A percentile compares a stretch with the other conserved stretches of the same genome.
These are phyloP conservation scores for Elgaria multicarinata DNA, from an alignment of 2,113 vertebrate genomes.

Conservation along the genomic window DNA sequence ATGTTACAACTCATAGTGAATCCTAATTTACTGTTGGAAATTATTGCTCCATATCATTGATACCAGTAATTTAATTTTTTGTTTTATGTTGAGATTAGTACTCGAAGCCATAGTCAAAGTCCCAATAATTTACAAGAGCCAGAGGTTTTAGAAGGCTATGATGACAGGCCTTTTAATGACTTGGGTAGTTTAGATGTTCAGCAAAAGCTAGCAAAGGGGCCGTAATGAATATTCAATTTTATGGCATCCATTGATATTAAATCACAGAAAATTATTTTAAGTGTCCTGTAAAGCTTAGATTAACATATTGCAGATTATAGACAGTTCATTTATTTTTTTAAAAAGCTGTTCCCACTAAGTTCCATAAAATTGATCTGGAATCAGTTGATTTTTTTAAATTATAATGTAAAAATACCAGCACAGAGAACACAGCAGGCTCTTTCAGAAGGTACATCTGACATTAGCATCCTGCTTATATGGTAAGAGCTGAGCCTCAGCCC, in stretches of 20 bases:
- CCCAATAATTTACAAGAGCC: conserved; percentile 61
- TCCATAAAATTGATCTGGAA: conserved; percentile 51
- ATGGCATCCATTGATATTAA: conserved; percentile 52
- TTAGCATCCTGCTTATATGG: not conserved
- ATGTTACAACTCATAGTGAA: conserved; percentile 28
- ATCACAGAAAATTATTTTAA: conserved; percentile 37
- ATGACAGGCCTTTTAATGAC: conserved; percentile 70
- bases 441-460: conserved; percentile 3
- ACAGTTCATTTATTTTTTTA: conserved; percentile 33
- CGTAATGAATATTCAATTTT: conserved; percentile 69
- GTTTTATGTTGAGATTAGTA: conserved; percentile 52
- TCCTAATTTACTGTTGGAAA: conserved; percentile 52
- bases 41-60: conserved; percentile 59
- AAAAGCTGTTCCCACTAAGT: conserved; percentile 27
- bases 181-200: conserved; percentile 52
- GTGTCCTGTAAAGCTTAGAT: conserved; percentile 62
- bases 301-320: conserved; percentile 34
- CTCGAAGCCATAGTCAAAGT: conserved; percentile 49
- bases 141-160: conserved; percentile 32
- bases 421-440: conserved; percentile 7
- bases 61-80: conserved; percentile 59
- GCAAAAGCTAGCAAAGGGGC: conserved; percentile 46
- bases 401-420: conserved; percentile 21
- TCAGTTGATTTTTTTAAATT: conserved; percentile 39
- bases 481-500: conserved; percentile 42